phyloP scores from a whole-genome alignment of 2,888 invertebrate species.

The Napeogenes sylphis region DNA sequence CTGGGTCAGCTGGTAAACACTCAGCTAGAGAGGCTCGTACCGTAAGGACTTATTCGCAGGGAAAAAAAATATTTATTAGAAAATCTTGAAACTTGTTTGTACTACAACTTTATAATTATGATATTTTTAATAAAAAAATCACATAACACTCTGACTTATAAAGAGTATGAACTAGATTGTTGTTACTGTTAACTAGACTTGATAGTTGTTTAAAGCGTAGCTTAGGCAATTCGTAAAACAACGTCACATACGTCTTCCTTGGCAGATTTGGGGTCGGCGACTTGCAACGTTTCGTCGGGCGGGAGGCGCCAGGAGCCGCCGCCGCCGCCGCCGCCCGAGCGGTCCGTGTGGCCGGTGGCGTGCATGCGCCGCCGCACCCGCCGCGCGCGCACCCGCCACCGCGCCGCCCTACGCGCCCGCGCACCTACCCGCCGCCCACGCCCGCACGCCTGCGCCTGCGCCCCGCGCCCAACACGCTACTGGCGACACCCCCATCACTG shows the following conservation, averaged over 20 bases:
- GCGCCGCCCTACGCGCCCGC: conserved; percentile 71
- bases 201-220: too few species aligned
- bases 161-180: too few species aligned
- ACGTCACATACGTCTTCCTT: conserved; percentile 80
- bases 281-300: conserved; percentile 94
- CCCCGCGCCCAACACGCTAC: conserved; percentile 44
- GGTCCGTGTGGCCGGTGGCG: conserved; percentile 92
- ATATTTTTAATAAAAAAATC: background rate
- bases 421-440: conserved; percentile 39
- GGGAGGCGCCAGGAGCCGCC: conserved; percentile 91
- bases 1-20: conserved; percentile 22
- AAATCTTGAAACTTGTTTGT: conserved; percentile 4
- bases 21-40: conserved; percentile 21
- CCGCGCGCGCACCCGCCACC: conserved; percentile 80
- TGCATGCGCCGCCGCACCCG: conserved; percentile 86
- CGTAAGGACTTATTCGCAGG: conserved; percentile 24
- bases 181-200: too few species aligned
- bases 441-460: conserved; percentile 34
- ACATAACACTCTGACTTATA: too few species aligned
- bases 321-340: conserved; percentile 83
- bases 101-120: conserved; percentile 17
- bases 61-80: conserved; percentile 13
- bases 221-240: too few species aligned
- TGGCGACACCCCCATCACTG: conserved; percentile 55
- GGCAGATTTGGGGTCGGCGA: conserved; percentile 88